These are phyloP conservation scores for Neodiprion fabricii DNA, from an alignment of 1,140 invertebrate species.

Conservation along the genomic window DNA sequence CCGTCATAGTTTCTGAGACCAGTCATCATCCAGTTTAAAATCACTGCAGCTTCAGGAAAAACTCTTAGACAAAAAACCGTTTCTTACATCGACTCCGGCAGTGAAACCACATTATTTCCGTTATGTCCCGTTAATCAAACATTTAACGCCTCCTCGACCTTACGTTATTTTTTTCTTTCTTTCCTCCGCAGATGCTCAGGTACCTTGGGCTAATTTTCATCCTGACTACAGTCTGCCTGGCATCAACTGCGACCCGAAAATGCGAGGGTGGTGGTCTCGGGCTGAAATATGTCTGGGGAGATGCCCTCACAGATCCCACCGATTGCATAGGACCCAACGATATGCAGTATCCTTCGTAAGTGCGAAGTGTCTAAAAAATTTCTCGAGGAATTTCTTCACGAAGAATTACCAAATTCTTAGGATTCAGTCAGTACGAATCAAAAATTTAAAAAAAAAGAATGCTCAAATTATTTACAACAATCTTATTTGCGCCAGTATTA, in stretches of 20 bases:
- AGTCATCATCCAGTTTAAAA: too few species aligned
- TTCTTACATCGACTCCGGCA: too few species aligned
- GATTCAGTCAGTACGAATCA: neutral
- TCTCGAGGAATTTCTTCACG: slow-evolving; percentile 9
- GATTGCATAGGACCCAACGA: slow-evolving; percentile 83
- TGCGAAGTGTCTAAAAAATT: slow-evolving; percentile 32
- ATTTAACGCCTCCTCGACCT: neutral
- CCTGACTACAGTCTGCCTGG: slow-evolving; percentile 31
- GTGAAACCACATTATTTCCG: neutral
- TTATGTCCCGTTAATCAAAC: neutral
- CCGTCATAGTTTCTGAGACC: too few species aligned
- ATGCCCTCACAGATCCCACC: slow-evolving; percentile 76
- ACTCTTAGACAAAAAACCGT: too few species aligned
- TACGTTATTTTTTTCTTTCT: slow-evolving; percentile 27
- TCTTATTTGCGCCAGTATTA: too few species aligned
- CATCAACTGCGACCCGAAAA: slow-evolving; percentile 50
- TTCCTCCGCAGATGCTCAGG: slow-evolving; percentile 42
- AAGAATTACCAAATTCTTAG: neutral
- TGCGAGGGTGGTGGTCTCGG: slow-evolving; percentile 65
- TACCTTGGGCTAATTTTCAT: slow-evolving; percentile 42
- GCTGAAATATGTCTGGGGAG: slow-evolving; percentile 84
- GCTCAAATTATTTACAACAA: neutral
- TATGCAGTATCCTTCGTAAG: slow-evolving; percentile 81
- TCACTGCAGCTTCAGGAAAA: too few species aligned
- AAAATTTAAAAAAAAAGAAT: neutral